Evolutionary conservation across 1,140 invertebrate genomes (phyloP).

Genomic region (Coptotermes formosanus): DNA sequence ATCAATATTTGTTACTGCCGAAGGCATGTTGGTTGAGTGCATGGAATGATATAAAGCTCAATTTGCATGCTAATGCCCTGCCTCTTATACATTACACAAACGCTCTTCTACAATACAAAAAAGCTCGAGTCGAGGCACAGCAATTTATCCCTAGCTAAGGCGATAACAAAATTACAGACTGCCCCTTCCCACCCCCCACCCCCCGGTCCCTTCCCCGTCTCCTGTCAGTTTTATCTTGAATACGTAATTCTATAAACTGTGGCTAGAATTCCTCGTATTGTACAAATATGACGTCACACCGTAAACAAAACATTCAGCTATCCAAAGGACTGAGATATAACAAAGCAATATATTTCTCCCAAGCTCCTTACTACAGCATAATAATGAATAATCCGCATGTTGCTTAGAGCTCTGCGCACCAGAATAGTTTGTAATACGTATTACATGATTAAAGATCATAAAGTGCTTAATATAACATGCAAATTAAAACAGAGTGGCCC

Average conservation of each 20-base stretch:
- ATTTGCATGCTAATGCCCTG: neutral
- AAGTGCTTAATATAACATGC: neutral
- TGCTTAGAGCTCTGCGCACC: neutral
- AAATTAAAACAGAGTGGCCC: neutral
- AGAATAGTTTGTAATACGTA: neutral
- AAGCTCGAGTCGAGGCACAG: neutral
- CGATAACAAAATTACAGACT: constrained; percentile 12
- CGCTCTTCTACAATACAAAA: neutral
- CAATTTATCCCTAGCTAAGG: neutral
- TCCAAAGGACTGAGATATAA: neutral
- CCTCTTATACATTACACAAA: neutral
- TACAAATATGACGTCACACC: neutral
- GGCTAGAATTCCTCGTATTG: neutral
- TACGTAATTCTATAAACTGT: neutral
- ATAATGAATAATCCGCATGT: neutral
- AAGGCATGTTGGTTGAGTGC: neutral
- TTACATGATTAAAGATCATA: neutral
- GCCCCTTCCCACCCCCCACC: neutral
- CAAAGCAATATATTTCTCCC: neutral
- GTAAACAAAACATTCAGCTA: neutral
- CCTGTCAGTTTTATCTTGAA: neutral
- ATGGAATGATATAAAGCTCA: neutral
- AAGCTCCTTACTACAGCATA: neutral
- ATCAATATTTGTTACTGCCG: neutral
- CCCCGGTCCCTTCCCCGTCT: no score